phyloP scores from a whole-genome alignment of 2,113 vertebrate genomes.

The Malurus elegans region DNA sequence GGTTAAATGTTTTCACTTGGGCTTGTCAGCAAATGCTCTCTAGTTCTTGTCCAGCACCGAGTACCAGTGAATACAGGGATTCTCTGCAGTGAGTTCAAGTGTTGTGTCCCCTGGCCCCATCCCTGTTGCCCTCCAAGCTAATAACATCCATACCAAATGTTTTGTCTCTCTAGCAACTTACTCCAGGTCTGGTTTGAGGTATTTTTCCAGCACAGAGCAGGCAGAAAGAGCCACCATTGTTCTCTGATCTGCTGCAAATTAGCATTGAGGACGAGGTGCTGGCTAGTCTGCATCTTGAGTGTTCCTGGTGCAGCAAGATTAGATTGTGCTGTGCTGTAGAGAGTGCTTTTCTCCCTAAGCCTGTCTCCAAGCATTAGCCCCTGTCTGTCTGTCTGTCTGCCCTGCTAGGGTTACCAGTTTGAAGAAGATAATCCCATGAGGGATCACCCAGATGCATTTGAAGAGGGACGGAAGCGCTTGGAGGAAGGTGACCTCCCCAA shows the following conservation, averaged over 20 bases:
- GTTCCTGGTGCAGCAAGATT: neutral
- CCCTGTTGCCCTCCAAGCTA: accelerated
- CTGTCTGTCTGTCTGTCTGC: neutral
- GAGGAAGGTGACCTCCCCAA: conserved; percentile 92
- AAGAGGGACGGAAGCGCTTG: conserved; percentile 88
- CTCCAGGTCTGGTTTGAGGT: neutral
- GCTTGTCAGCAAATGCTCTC: neutral
- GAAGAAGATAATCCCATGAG: conserved; percentile 95
- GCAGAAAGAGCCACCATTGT: neutral
- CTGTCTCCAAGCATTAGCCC: neutral
- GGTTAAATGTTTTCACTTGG: neutral
- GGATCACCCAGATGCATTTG: conserved; percentile 87
- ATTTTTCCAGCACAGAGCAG: neutral
- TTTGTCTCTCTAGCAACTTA: neutral
- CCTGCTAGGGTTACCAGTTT: conserved; percentile 90
- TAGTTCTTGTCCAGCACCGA: neutral
- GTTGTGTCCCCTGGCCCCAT: accelerated
- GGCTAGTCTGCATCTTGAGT: neutral
- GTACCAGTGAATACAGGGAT: neutral
- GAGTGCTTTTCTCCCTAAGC: neutral
- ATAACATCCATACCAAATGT: neutral
- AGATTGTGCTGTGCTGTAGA: neutral
- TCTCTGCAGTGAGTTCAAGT: neutral
- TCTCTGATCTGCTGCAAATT: neutral
- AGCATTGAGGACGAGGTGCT: neutral